Conservation (phyloP, 2,888 invertebrate genomes). For the Hemicrepidius hirtus region DNA sequence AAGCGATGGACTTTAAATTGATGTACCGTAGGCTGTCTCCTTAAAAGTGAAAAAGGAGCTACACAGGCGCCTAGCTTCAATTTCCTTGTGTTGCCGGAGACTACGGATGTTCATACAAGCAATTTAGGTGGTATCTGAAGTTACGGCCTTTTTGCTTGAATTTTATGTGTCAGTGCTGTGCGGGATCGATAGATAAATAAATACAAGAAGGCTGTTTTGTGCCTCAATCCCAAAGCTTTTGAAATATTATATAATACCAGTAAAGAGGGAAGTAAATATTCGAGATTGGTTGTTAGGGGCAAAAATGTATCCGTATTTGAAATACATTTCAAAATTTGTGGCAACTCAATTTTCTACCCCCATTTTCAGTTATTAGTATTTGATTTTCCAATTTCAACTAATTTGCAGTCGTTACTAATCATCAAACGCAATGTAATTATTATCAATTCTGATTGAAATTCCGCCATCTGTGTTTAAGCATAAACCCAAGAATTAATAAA, state of each 20-base stretch:
- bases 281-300: too few relatives aligned
- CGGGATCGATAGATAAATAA: neutral
- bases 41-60: conserved; percentile 4
- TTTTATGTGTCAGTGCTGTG: neutral
- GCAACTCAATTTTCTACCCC: too few relatives aligned
- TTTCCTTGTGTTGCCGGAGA: conserved; percentile 1
- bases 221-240: neutral
- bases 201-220: neutral
- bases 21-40: neutral
- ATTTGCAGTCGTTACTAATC: conserved; percentile 3
- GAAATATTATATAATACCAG: too few relatives aligned
- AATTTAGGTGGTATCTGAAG: conserved; percentile 11
- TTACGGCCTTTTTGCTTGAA: conserved; percentile 7
- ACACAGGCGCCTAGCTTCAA: conserved; percentile 3
- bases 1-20: neutral
- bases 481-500: neutral
- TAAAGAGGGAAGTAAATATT: too few relatives aligned
- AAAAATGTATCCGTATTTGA: too few relatives aligned
- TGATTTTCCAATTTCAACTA: neutral
- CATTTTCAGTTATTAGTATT: neutral
- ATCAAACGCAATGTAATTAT: neutral
- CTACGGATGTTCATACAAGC: conserved; percentile 6
- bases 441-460: neutral
- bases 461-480: neutral
- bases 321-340: too few relatives aligned